Evolutionary conservation across 30 jellyfish, hydroid and myxozoan genomes (phyloP).

Genomic region (Cassiopea xamachana): DNA sequence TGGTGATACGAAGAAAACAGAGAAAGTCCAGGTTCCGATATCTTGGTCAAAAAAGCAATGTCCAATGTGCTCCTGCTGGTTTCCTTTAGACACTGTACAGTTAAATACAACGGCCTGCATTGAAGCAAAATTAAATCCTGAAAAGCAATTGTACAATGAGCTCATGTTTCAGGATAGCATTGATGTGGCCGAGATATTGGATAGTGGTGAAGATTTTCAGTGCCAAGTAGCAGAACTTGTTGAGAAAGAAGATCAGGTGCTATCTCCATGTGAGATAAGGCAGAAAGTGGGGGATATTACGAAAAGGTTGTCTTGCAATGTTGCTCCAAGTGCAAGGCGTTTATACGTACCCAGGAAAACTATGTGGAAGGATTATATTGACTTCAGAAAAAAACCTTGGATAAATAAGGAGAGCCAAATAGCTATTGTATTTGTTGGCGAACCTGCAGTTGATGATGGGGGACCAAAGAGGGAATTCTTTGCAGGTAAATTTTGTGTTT

Average conservation of each 20-base stretch:
- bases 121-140: background rate
- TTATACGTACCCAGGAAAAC: constrained; percentile 1
- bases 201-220: background rate
- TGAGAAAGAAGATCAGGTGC: background rate
- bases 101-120: constrained; percentile 16
- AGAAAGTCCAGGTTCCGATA: background rate
- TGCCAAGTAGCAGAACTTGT: background rate
- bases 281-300: background rate
- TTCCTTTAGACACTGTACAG: background rate
- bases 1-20: background rate
- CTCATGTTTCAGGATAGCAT: background rate
- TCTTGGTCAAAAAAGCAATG: background rate
- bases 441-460: constrained; percentile 33
- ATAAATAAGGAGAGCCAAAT: background rate
- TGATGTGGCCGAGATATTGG: background rate
- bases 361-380: constrained; percentile 16
- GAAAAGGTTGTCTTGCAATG: background rate
- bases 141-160: constrained; percentile 7
- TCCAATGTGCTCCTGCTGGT: constrained; percentile 1
- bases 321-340: background rate
- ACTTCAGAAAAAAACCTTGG: constrained; percentile 19
- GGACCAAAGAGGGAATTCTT: constrained; percentile 30
- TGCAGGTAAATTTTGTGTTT: background rate
- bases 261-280: constrained; percentile 2
- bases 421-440: constrained; percentile 8